Percentiles rank a stretch among this genome's conserved stretches.
Conservation (phyloP, 2,888 invertebrate genomes). For the Patella depressa region DNA sequence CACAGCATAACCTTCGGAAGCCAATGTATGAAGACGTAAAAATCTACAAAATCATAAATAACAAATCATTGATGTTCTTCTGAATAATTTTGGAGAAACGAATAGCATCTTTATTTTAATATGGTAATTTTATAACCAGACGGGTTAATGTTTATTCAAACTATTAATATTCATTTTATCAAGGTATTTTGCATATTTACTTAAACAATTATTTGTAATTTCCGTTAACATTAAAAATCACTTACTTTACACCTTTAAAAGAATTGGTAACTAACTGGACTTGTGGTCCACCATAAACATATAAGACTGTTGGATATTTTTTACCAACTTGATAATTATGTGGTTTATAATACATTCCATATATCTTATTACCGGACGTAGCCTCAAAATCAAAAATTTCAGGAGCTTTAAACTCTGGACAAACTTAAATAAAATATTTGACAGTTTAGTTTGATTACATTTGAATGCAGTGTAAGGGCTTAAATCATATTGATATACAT, state of each 20-base stretch:
- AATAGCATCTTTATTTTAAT: no score
- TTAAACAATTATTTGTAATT: no score
- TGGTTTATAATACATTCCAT: conserved; percentile 92
- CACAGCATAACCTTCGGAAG: conserved; percentile 95
- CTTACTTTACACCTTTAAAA: conserved; percentile 72
- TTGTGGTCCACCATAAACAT: conserved; percentile 98
- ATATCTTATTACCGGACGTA: conserved; percentile 78
- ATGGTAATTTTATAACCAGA: no score
- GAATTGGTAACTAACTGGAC: conserved; percentile 97
- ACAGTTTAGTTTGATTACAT: no score
- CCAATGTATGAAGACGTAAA: conserved; percentile 92
- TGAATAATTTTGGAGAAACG: no score
- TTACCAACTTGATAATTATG: conserved; percentile 72
- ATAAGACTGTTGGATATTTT: conserved; percentile 92
- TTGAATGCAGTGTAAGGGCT: no score
- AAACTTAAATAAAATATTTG: conserved; percentile 38
- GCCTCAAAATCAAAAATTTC: conserved; percentile 80
- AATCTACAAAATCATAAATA: conserved; percentile 76
- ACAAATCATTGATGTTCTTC: no score
- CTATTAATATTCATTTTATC: no score
- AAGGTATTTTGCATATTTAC: no score
- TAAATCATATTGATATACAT: no score
- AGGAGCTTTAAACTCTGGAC: conserved; percentile 76
- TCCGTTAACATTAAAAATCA: background rate
- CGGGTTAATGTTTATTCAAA: background rate